Percentiles rank a stretch among this genome's conserved stretches.
Conservation (phyloP, 2,113 vertebrate species). For the Nibea albiflora region DNA sequence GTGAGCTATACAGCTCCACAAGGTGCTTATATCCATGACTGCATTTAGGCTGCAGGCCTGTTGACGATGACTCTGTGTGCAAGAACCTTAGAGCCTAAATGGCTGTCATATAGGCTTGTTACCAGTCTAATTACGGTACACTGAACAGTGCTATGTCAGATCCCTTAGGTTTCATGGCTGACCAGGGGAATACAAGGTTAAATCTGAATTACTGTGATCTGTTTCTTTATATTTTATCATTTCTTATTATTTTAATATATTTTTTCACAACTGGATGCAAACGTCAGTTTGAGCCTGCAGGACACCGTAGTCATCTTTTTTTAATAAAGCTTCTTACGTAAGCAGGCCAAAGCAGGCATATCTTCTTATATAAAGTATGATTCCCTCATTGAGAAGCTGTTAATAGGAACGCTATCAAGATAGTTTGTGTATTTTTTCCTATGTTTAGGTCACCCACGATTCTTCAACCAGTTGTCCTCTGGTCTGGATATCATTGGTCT, state of each 20-base stretch:
- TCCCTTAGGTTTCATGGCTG: constrained; percentile 37
- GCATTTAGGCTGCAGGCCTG: constrained; percentile 56
- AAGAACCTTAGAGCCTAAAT: constrained; percentile 64
- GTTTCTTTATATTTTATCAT: constrained; percentile 1
- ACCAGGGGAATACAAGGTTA: constrained; percentile 20
- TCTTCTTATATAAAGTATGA: neutral
- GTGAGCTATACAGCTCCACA: neutral
- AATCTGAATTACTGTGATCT: neutral
- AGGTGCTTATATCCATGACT: constrained; percentile 40
- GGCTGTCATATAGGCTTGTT: constrained; percentile 69
- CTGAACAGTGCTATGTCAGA: constrained; percentile 49
- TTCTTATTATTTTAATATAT: neutral
- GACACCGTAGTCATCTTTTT: neutral
- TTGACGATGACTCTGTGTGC: constrained; percentile 38
- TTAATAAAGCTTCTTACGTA: neutral
- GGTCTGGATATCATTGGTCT: constrained; percentile 97
- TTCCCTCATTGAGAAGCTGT: neutral
- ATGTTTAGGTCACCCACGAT: constrained; percentile 93
- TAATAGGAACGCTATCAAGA: constrained; percentile 10
- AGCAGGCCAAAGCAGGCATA: neutral
- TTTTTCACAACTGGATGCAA: neutral
- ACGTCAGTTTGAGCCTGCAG: neutral
- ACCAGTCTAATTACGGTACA: constrained; percentile 52
- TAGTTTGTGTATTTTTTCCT: constrained; percentile 3
- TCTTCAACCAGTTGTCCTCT: constrained; percentile 98